phyloP scores from a whole-genome alignment of 35 echinoderm and acorn worm species.

The Heliocidaris erythrogramma region DNA sequence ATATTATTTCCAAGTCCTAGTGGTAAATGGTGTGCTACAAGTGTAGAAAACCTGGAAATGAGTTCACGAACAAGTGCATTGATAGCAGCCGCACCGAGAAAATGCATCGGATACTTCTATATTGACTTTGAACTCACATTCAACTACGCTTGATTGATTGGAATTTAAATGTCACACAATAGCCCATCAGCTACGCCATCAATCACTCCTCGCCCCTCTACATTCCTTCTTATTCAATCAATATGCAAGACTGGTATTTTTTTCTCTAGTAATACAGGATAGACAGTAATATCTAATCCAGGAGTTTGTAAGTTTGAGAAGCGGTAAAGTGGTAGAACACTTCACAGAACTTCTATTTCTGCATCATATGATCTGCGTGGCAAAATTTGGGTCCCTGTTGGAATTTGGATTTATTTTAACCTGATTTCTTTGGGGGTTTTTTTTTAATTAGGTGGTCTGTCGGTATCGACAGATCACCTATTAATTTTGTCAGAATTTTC shows the following conservation, averaged over 20 bases:
- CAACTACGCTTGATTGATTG: conserved; percentile 18
- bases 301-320: neutral
- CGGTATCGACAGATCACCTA: too few relatives aligned
- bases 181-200: neutral
- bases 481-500: too few relatives aligned
- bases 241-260: neutral
- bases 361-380: too few relatives aligned
- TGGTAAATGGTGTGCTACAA: too few relatives aligned
- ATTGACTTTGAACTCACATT: conserved; percentile 4
- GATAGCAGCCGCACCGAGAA: neutral
- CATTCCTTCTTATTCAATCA: conserved; percentile 1
- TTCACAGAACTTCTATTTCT: too few relatives aligned
- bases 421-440: too few relatives aligned
- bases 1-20: too few relatives aligned
- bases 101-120: neutral
- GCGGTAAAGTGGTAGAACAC: neutral
- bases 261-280: neutral
- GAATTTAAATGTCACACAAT: conserved; percentile 45
- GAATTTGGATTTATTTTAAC: too few relatives aligned
- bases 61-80: too few relatives aligned
- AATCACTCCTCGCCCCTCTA: neutral
- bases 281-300: neutral
- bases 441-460: too few relatives aligned
- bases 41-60: too few relatives aligned
- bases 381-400: too few relatives aligned